These are phyloP conservation scores for Drosophila tropicalis DNA, from an alignment of 1,140 invertebrate genomes.

Conservation along the genomic window DNA sequence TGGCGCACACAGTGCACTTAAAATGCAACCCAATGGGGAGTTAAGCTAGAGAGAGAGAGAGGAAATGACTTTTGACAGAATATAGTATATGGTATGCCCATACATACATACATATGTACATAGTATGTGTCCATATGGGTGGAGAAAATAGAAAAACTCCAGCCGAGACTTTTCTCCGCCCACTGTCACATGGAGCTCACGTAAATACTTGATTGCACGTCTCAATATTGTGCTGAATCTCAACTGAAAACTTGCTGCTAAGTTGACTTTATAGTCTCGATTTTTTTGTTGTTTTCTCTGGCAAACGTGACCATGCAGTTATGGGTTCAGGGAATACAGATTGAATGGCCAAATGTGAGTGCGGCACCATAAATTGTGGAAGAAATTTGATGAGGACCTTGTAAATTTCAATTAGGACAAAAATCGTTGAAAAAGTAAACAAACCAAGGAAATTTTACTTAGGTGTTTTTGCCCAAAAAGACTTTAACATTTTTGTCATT, in stretches of 20 bases:
- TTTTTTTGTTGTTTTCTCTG: slow-evolving; percentile 12
- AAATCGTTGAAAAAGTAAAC: no score
- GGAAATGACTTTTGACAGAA: slow-evolving; percentile 38
- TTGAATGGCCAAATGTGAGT: slow-evolving; percentile 5
- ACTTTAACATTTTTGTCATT: no score
- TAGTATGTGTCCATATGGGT: slow-evolving; percentile 1
- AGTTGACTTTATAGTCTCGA: slow-evolving; percentile 64
- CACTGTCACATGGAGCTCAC: slow-evolving; percentile 51
- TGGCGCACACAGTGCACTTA: slow-evolving; percentile 58
- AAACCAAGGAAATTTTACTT: no score
- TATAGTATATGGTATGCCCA: slow-evolving; percentile 3
- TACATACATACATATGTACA: background rate
- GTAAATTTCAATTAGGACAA: background rate
- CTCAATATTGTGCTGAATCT: slow-evolving; percentile 58
- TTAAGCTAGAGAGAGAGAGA: background rate
- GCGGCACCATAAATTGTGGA: background rate
- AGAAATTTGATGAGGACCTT: background rate
- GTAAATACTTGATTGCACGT: slow-evolving; percentile 74
- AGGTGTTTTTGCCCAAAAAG: no score
- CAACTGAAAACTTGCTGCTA: slow-evolving; percentile 74
- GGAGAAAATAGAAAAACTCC: slow-evolving; percentile 14
- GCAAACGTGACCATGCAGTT: slow-evolving; percentile 72
- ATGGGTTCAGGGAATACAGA: slow-evolving; percentile 34
- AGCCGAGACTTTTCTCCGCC: slow-evolving; percentile 1
- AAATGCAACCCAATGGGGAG: slow-evolving; percentile 44